Conservation (phyloP, 2,797 vertebrate genomes). For the Notamacropus eugenii region DNA sequence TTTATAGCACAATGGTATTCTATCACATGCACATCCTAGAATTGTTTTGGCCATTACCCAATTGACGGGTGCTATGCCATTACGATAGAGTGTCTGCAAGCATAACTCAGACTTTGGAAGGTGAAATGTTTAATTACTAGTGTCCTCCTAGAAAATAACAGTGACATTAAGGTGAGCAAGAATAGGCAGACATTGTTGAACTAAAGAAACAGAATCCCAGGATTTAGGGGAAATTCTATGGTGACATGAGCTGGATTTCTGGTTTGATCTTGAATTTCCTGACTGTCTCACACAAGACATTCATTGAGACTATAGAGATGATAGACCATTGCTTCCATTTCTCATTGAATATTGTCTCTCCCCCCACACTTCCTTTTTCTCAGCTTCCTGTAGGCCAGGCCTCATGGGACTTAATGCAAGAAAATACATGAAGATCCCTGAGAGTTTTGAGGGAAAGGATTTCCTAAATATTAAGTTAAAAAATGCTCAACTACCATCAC, state of each 20-base stretch:
- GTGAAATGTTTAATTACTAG: neutral
- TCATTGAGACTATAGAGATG: neutral
- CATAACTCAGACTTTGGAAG: neutral
- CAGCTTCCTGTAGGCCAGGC: neutral
- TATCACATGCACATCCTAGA: neutral
- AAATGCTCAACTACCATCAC: neutral
- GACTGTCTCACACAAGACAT: neutral
- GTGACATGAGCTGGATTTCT: neutral
- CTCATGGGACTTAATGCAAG: neutral
- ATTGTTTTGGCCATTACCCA: neutral
- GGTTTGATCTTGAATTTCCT: neutral
- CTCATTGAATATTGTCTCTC: too few relatives aligned
- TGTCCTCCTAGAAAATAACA: neutral
- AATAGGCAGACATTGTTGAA: neutral
- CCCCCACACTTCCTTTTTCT: neutral
- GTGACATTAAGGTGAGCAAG: neutral
- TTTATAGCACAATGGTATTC: neutral
- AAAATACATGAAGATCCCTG: neutral
- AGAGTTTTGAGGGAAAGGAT: neutral
- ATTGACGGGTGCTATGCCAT: neutral
- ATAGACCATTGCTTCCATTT: neutral
- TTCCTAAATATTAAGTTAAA: neutral
- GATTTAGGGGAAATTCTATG: neutral
- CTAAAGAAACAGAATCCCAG: neutral
- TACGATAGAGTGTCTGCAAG: neutral